These are phyloP conservation scores for Tenebrosternarchus preto DNA, from an alignment of 2,113 vertebrate species.

Conservation along the genomic window DNA sequence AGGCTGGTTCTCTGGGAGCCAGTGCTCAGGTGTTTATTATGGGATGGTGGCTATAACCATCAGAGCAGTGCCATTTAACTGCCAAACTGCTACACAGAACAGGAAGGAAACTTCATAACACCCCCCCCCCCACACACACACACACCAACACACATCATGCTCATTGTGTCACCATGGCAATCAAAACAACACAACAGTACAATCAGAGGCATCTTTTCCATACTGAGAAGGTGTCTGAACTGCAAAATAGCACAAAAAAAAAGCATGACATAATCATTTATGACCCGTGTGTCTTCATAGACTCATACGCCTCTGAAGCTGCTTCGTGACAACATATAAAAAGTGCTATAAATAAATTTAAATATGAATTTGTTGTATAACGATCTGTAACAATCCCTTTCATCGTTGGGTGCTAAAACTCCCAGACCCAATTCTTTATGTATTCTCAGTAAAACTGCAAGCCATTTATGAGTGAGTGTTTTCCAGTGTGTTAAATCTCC, in stretches of 20 bases:
- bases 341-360: too few species aligned
- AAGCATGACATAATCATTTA: not conserved
- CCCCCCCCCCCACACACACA: not conserved
- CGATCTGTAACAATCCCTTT: not conserved
- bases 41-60: conserved; percentile 16
- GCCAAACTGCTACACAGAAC: conserved; percentile 34
- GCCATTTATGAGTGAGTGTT: not conserved
- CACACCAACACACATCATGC: not conserved
- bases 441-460: too few species aligned
- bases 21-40: not conserved
- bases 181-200: conserved; percentile 47
- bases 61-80: conserved; percentile 1
- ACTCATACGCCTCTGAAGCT: too few species aligned
- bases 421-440: too few species aligned
- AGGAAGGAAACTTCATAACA: conserved; percentile 46
- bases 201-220: conserved; percentile 24
- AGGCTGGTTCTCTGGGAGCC: too few species aligned
- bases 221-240: conserved; percentile 11
- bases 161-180: conserved; percentile 63
- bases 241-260: not conserved
- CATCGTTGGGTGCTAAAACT: not conserved
- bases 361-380: not conserved
- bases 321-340: too few species aligned
- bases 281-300: too few species aligned
- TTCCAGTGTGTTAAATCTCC: conserved; percentile 32